Base-by-base conservation (phyloP, 2,113 vertebrate species). In the Thermophis baileyi region DNA sequence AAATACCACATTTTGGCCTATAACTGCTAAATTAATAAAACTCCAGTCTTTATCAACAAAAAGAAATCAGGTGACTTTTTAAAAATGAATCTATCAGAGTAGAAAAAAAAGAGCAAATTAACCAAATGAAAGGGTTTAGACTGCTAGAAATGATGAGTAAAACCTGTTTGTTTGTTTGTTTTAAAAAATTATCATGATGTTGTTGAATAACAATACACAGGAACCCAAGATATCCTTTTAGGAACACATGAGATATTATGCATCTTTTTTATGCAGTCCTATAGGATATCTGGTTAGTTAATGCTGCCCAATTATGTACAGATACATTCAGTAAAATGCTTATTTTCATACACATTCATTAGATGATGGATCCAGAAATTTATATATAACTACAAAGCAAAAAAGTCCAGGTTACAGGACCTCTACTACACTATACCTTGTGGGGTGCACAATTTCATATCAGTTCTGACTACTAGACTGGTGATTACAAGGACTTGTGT, bases 31-130 rank as follows among this genome's bases (percentile, higher is more conserved):
- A 96, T 95, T 96, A 93, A 95, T 95, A 96, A 93, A 93, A 93
- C 44, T 50, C 88, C 94, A 91, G 94, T 85, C 91, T 86, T 95
- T 94, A 92, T 55, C 92, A 95, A 87, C 74, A 94, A 81, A 92
- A 44, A 95, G 57, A 95, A 90, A 74, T 49, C 88, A 91, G 94
- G 24, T 91, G 90, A 94, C n/a, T 40, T 81, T 20, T 40, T 1
- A 81, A 81, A 93, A 95, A 94, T 85, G 92, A 96, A 97, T 96
- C 94, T 94, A 95, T 97, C 94, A 95, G 94, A 97, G 96, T 95
- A 96, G 54, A 6, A 85, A 49, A n/a, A 1, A 8, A 49, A 51
- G 89, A 96, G 94, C 94, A 97, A 98, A 96, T 90, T 97, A 96
- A 97, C 92, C 93, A 96, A 96, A 95, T 95, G 95, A 95, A 97